Conservation (phyloP, 2,888 invertebrate genomes). For the Hydropsyche betteni region DNA sequence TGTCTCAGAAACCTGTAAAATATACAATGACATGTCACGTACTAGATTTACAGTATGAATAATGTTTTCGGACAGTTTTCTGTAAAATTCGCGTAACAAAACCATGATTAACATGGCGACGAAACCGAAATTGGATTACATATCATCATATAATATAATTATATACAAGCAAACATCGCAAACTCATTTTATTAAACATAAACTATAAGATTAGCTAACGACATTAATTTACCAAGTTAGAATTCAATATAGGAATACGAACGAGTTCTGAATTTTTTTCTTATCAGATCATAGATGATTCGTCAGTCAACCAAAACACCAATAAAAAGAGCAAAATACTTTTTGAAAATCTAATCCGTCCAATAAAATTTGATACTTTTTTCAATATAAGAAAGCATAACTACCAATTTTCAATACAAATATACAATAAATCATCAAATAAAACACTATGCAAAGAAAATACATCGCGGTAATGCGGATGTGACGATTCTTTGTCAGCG, state of each 20-base stretch:
- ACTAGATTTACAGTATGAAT: constrained; percentile 20
- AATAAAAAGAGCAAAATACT: neutral
- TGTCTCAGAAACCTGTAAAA: constrained; percentile 16
- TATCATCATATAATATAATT: too few relatives aligned
- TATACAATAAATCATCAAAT: too few relatives aligned
- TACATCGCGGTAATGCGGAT: constrained; percentile 13
- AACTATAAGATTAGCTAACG: too few relatives aligned
- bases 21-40: constrained; percentile 26
- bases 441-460: neutral
- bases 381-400: neutral
- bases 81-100: neutral
- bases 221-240: too few relatives aligned
- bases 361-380: neutral
- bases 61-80: constrained; percentile 19
- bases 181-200: too few relatives aligned
- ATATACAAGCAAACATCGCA: too few relatives aligned
- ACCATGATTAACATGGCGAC: constrained; percentile 3
- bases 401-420: neutral
- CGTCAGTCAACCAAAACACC: neutral
- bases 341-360: neutral
- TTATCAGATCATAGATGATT: neutral
- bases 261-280: neutral
- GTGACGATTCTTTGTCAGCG: constrained; percentile 42
- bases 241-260: too few relatives aligned
- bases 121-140: too few relatives aligned